Base-by-base conservation (phyloP, 2,888 invertebrate species). In the Choreutis nemorana region DNA sequence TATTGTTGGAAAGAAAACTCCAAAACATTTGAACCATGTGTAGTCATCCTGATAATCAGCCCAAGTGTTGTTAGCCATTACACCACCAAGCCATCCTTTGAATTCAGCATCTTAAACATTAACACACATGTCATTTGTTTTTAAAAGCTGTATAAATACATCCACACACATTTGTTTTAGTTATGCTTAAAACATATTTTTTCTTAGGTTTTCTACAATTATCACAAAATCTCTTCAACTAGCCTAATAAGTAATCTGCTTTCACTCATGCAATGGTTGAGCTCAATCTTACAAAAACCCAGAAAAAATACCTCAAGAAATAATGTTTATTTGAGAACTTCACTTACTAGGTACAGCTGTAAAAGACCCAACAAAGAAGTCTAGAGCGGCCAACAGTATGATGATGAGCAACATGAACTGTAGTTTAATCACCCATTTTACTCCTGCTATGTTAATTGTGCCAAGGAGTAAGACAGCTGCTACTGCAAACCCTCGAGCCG, bases 1-100 rank as follows among this genome's bases (percentile, higher is more conserved):
- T 14, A 97, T 93, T 1, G 97, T 96, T 8, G 97, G 97, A 62
- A 98, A 98, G 70, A 97, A 97, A 2, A 98, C 93, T 15, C 97
- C 97, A 68, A 97, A 96, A 22, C 97, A 94, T 28, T 90, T 91
- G 70, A 97, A 97, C 91, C 97, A 97, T 35, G 87, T 90, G 50
- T 95, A 90, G 5, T 87, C 88, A 30, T 87, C 83, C 29, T 84
- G 81, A 67, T 92, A 96, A 29, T 84, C 79, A 0, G 94, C 83
- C 78, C 89, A 90, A 23, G 91, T 85, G 59, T 97, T 97, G 44
- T 90, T 86, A 30, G 80, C 75, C 44, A 96, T 84, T 50, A 91
- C 91, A 8, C 84, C 86, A 39, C 86, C 84, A 2, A 87, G 80
- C 90, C 96, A 96, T 1, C 96, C 96, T 40, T 88, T 86, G 49